Conservation (phyloP, 2,797 vertebrate genomes). For the Myripristis jacobus region DNA sequence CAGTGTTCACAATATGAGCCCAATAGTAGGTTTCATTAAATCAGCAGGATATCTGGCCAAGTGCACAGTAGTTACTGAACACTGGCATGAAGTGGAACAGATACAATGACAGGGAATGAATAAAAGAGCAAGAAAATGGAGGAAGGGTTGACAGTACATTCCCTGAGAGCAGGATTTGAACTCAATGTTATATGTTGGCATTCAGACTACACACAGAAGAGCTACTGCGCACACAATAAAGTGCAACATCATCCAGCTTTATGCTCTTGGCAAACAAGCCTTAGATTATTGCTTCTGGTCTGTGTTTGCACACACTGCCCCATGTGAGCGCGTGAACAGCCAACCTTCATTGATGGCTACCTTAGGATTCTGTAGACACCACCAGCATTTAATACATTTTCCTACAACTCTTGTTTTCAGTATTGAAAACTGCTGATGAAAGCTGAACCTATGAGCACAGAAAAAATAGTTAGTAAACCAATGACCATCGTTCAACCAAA, state of each 20-base stretch:
- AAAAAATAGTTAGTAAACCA: no score
- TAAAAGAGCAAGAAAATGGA: background rate
- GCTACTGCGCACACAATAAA: constrained; percentile 15
- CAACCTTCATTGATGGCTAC: constrained; percentile 4
- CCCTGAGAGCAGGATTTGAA: background rate
- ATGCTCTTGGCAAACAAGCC: constrained; percentile 26
- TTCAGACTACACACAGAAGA: constrained; percentile 12
- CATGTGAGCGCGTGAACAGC: constrained; percentile 25
- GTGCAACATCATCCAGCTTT: constrained; percentile 23
- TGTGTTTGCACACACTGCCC: constrained; percentile 17
- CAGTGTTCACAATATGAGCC: constrained; percentile 30
- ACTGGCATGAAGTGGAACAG: constrained; percentile 65
- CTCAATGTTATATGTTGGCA: constrained; percentile 1
- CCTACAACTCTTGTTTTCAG: constrained; percentile 21
- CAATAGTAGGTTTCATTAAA: constrained; percentile 57
- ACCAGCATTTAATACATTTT: constrained; percentile 44
- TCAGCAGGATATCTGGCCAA: constrained; percentile 53
- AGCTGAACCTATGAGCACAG: no score
- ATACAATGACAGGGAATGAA: constrained; percentile 43
- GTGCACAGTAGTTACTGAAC: constrained; percentile 56
- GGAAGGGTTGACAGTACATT: constrained; percentile 12
- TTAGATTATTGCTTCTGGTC: constrained; percentile 8
- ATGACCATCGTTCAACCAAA: no score
- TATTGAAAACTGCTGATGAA: background rate
- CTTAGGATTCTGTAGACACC: constrained; percentile 15